Base-by-base conservation (phyloP, 35 echinoderm and acorn worm genomes). In the Apostichopus californicus region DNA sequence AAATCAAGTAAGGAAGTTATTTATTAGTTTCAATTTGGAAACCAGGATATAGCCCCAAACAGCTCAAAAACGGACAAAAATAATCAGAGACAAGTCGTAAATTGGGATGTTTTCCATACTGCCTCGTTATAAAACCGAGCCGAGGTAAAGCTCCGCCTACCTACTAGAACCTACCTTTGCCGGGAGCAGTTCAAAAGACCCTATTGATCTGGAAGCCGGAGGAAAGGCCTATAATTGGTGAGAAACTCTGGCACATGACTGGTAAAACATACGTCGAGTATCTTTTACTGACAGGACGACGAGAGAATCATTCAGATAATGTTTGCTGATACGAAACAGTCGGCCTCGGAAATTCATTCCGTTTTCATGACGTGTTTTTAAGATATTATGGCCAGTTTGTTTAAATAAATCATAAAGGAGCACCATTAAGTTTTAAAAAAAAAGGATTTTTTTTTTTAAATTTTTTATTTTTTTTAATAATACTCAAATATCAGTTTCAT, bases 1-100 rank as follows among this genome's bases (percentile, higher is more conserved):
- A 73, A 89, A 89, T 89, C 86, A 89, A 73, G 57, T 18, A 55
- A 72, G 86, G 86, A 89, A 89, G 86, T 89, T 89, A 89, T 89
- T 89, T 89, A 89, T 89, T 89, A 89, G 86, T 72, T 73, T 89
- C 86, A 89, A 89, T 89, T 89, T 89, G 68, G 86, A 89, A 89
- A 89, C 86, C 86, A 89, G 61, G 86, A 89, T 89, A 89, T 89
- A 54, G 86, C 63, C 68, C 86, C 86, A 89, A 89, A 89, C 86
- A 89, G 86, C 86, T 89, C 86, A 89, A 89, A 46, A 72, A 68
- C 23, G 86, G 61, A 89, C 68, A 89, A 89, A 89, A 89, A 89
- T 89, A 89, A 89, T 89, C 86, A 89, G 86, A 73, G 86, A 89
- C 86, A 55, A 89, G 68, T 73, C 86, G 61, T 89, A 89, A 89